phyloP scores from a whole-genome alignment of 2,113 vertebrate species.

The sheep (Ovis aries) region ARS-UI_Ramb_v3.0 NC_056061.1:3434501-3435000 shows the following conservation, averaged over 20 bases:
- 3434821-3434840: not conserved
- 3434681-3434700: not conserved
- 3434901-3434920: not conserved
- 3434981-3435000: not conserved
- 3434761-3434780: not conserved
- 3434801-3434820: not conserved
- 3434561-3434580: not conserved
- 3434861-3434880: not conserved
- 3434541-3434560: not conserved
- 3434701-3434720: not conserved
- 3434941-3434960: not conserved
- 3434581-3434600: not conserved
- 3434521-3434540: not conserved
- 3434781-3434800: not conserved
- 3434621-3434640: not conserved
- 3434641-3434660: not conserved
- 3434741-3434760: not conserved
- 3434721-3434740: not conserved
- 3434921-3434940: not conserved
- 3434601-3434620: not conserved
- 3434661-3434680: not conserved
- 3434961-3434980: not conserved
- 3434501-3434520: not conserved
- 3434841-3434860: not conserved
- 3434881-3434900: not conserved